A percentile compares a stretch with the other conserved stretches of the same genome.
Evolutionary conservation across 2,113 vertebrate species (phyloP).

Genomic region (Zootoca vivipara): DNA sequence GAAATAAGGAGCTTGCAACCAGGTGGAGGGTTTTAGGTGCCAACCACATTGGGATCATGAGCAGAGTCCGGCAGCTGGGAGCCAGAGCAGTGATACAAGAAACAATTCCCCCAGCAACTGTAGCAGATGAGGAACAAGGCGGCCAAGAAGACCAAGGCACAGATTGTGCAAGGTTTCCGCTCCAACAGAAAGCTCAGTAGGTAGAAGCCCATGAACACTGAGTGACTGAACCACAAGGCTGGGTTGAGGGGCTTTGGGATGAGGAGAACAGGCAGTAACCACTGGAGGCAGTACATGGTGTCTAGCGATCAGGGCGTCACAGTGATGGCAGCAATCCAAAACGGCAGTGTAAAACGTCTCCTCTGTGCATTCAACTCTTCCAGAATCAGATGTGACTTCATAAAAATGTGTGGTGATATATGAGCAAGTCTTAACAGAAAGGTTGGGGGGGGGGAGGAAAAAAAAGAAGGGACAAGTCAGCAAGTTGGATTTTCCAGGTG

Average conservation of each 20-base stretch:
- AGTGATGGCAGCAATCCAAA: constrained; percentile 8
- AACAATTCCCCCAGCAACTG: constrained; percentile 99
- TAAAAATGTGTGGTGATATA: constrained; percentile 25
- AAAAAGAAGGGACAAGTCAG: background rate
- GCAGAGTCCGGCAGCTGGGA: constrained; percentile 88
- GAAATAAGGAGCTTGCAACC: constrained; percentile 60
- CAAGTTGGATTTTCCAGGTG: background rate
- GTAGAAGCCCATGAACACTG: constrained; percentile 99
- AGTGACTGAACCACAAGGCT: constrained; percentile 98
- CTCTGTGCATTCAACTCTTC: constrained; percentile 7
- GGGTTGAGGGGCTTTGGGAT: constrained; percentile 99
- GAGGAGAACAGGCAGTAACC: constrained; percentile 96
- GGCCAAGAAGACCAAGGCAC: constrained; percentile 98
- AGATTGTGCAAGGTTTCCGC: constrained; percentile 98
- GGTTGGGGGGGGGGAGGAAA: background rate
- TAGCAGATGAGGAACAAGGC: constrained; percentile 98
- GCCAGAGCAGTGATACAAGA: constrained; percentile 97
- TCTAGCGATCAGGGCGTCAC: constrained; percentile 51
- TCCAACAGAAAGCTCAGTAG: constrained; percentile 99
- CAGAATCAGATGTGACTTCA: fast-evolving
- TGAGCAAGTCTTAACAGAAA: constrained; percentile 22
- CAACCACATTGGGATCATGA: constrained; percentile 92
- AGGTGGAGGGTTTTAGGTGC: constrained; percentile 81
- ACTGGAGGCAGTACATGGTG: constrained; percentile 98
- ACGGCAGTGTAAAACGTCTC: constrained; percentile 1